Conservation (phyloP, 2,797 vertebrate species). For the Schizothorax lantsangensis region DNA sequence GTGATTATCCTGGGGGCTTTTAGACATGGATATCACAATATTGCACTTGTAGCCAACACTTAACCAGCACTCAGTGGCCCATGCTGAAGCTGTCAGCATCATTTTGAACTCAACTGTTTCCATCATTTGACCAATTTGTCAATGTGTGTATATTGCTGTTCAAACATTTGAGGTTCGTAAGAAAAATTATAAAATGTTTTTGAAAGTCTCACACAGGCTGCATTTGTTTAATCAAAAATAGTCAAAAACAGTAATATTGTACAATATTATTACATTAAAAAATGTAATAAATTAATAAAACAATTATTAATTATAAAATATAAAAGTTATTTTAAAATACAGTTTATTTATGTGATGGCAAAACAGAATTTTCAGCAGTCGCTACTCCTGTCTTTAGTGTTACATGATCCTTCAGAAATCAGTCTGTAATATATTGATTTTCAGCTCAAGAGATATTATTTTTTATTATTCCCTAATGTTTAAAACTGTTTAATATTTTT, state of each 20-base stretch:
- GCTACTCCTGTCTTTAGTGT: too few species aligned
- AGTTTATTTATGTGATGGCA: background rate
- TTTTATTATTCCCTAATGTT: too few species aligned
- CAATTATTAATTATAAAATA: too few species aligned
- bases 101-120: background rate
- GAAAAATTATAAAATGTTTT: background rate
- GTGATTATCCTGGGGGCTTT: conserved; percentile 20
- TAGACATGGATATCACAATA: conserved; percentile 14
- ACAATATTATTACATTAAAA: background rate
- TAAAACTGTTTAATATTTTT: too few species aligned
- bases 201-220: background rate
- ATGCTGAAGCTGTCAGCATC: background rate
- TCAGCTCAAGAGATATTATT: too few species aligned
- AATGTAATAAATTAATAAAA: too few species aligned
- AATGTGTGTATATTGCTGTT: too few species aligned
- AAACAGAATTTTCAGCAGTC: background rate
- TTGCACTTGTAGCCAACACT: conserved; percentile 4
- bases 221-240: background rate
- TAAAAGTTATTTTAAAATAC: background rate
- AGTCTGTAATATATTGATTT: too few species aligned
- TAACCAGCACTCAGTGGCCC: background rate
- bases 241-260: background rate
- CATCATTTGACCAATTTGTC: background rate
- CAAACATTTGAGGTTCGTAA: too few species aligned
- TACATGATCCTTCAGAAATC: too few species aligned